Base-by-base conservation (phyloP, 2,888 invertebrate genomes). In the Xylophagus ater region DNA sequence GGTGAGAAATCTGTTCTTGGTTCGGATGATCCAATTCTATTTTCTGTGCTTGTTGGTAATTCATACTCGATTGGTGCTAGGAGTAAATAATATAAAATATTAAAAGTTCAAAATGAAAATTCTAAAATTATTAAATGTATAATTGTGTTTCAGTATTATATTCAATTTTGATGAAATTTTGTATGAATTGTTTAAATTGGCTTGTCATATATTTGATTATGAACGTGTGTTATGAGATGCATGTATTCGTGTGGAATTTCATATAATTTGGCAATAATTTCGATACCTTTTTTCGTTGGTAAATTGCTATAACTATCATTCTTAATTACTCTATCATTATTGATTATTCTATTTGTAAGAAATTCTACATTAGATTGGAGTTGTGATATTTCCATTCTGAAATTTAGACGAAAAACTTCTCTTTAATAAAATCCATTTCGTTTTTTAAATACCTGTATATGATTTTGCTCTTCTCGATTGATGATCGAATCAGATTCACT, bases 341-440 rank as follows among this genome's bases (percentile, higher is more conserved):
- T 61, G 42, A 60, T 55, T 51, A 65, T 60, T 48, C 60, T 62
- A 55, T 58, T 63, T 21, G 60, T 58, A 50, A 65, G 55, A 55
- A 59, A 62, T 47, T 65, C 65, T 59, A 65, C 60, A 57, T 65
- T 65, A 49, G 65, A 59, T 53, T 65, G 65, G 49, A 65, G 52
- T 51, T 59, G 55, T 44, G 60, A 60, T 59, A 65, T 62, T 56
- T 65, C 65, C 59, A 60, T 59, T 57, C 65, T 65, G 43, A 13
- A 42, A 29, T 31, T 24, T 34, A 44, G 19, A 43, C 26, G 47
- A 14, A 33, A 29, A 21, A 49, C 41, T 53, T 53, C 53, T 55
- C 54, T 52, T 29, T 36, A 18, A 32, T 44, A 49, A 37, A 39
- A 33, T 43, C 49, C 47, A 32, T 41, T 35, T 30, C 17, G 20